These are phyloP conservation scores for Trachymyrmex septentrionalis DNA, from an alignment of 1,140 invertebrate species.

Conservation along the genomic window DNA sequence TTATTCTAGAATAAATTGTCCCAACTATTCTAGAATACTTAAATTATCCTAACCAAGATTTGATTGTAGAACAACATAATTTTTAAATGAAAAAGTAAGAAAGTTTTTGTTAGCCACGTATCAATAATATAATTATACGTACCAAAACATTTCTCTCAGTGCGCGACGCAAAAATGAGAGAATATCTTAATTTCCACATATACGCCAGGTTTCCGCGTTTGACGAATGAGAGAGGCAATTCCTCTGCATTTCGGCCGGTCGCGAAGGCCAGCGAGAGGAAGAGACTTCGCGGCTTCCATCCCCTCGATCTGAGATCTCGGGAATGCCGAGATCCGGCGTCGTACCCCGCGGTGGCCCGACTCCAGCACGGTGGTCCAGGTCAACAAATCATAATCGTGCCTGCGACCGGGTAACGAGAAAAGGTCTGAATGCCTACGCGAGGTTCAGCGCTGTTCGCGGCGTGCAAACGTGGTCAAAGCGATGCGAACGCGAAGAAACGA, in stretches of 20 bases:
- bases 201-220: constrained; percentile 57
- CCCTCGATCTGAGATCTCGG: constrained; percentile 38
- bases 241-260: not conserved
- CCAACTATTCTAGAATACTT: too few species aligned
- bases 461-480: constrained; percentile 47
- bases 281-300: constrained; percentile 49
- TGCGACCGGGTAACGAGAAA: constrained; percentile 82
- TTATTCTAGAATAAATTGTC: too few species aligned
- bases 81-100: too few species aligned
- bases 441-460: constrained; percentile 60
- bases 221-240: constrained; percentile 41
- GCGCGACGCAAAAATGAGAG: not conserved
- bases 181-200: not conserved
- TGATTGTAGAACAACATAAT: too few species aligned
- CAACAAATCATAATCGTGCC: constrained; percentile 85
- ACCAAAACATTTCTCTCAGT: too few species aligned
- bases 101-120: too few species aligned
- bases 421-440: constrained; percentile 78
- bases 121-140: too few species aligned
- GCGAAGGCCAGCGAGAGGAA: constrained; percentile 1
- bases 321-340: constrained; percentile 24
- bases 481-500: constrained; percentile 42
- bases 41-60: too few species aligned
- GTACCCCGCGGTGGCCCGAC: constrained; percentile 72
- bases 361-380: constrained; percentile 82